Conservation (phyloP, 1,140 invertebrate genomes). For the Drosophila triauraria region DNA sequence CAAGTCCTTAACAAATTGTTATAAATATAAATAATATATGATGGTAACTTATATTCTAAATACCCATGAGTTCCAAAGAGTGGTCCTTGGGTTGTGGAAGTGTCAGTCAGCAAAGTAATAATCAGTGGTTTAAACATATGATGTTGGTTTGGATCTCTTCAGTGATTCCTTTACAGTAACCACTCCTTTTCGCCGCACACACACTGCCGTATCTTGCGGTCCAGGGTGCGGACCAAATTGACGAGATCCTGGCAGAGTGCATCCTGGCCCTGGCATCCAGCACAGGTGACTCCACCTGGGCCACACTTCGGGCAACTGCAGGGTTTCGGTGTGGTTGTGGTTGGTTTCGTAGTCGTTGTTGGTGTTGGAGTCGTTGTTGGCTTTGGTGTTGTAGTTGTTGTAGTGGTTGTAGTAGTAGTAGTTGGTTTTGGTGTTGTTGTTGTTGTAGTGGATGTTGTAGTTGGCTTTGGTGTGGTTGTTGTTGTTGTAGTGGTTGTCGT, state of each 20-base stretch:
- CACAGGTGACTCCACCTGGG: constrained; percentile 2
- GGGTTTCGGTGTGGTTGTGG: constrained; percentile 1
- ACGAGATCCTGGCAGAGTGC: constrained; percentile 3
- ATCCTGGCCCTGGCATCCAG: neutral
- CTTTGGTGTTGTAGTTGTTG: neutral
- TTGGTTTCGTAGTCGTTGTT: neutral
- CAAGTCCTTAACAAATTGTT: neutral
- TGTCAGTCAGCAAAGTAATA: neutral
- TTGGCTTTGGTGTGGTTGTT: neutral
- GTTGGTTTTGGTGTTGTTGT: neutral
- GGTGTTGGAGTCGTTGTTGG: neutral
- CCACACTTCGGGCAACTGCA: constrained; percentile 4
- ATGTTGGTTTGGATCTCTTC: neutral
- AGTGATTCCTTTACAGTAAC: neutral
- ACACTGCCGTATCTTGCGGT: constrained; percentile 6
- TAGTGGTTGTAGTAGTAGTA: neutral
- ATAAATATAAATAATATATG: neutral
- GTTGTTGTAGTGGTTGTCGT: neutral
- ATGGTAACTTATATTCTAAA: neutral
- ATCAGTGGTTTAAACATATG: too few relatives aligned
- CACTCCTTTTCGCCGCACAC: constrained; percentile 7
- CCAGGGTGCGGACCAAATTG: neutral
- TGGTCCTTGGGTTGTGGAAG: neutral
- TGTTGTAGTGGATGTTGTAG: neutral
- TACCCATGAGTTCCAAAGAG: neutral